phyloP scores from a whole-genome alignment of 1,140 invertebrate genomes.

The Charaxes varanes region DNA sequence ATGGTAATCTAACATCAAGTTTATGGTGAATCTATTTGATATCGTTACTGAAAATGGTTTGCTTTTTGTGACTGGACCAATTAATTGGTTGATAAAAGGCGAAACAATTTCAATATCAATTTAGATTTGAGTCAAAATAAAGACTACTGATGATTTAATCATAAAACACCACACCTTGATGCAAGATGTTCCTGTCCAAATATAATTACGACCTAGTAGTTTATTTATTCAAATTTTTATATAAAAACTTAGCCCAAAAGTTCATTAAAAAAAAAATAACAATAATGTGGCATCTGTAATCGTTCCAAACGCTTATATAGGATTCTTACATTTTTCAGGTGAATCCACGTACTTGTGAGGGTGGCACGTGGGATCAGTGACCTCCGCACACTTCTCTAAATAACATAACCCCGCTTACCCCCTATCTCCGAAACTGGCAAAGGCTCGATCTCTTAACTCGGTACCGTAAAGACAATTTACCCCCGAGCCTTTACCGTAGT shows the following conservation, averaged over 20 bases:
- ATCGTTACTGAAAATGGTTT: too few relatives aligned
- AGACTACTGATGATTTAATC: too few relatives aligned
- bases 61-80: too few relatives aligned
- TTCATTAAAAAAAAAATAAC: not conserved
- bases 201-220: not conserved
- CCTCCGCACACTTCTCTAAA: conserved; percentile 41
- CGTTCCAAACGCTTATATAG: conserved; percentile 34
- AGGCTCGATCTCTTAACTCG: conserved; percentile 42
- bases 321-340: conserved; percentile 69
- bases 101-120: too few relatives aligned
- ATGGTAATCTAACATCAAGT: too few relatives aligned
- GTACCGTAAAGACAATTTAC: conserved; percentile 42
- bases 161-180: too few relatives aligned
- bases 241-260: not conserved
- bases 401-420: conserved; percentile 43
- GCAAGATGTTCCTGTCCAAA: too few relatives aligned
- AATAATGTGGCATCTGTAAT: conserved; percentile 17
- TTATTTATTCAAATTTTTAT: not conserved
- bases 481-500: conserved; percentile 42
- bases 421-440: conserved; percentile 29
- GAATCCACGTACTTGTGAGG: conserved; percentile 74
- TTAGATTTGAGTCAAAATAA: too few relatives aligned
- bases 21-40: too few relatives aligned
- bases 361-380: conserved; percentile 42
- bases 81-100: too few relatives aligned